These are phyloP conservation scores for Papilio elwesi DNA, from an alignment of 2,888 invertebrate genomes.

Conservation along the genomic window DNA sequence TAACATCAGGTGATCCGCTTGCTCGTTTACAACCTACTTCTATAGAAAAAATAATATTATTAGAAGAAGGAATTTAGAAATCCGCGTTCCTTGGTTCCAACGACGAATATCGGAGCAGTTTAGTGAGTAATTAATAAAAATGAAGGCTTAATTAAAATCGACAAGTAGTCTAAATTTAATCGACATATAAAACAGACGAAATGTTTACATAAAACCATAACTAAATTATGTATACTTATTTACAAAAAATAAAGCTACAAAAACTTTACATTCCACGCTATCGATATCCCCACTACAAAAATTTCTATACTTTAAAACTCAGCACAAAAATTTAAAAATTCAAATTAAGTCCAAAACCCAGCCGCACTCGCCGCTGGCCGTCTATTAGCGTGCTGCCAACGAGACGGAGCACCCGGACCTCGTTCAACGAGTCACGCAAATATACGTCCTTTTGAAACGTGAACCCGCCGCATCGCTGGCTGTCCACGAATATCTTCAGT, in stretches of 20 bases:
- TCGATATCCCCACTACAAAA: conserved; percentile 16
- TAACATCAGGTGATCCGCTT: too few species aligned
- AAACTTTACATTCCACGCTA: conserved; percentile 49
- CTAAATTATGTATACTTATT: conserved; percentile 83
- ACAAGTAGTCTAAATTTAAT: conserved; percentile 56
- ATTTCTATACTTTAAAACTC: conserved; percentile 19
- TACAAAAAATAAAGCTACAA: conserved; percentile 79
- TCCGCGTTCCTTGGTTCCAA: too few species aligned
- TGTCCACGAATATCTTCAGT: conserved; percentile 75
- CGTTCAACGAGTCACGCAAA: conserved; percentile 67
- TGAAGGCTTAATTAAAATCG: neutral
- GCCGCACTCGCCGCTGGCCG: conserved; percentile 67
- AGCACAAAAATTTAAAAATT: conserved; percentile 63
- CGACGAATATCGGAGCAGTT: too few species aligned
- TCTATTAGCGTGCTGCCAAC: conserved; percentile 73
- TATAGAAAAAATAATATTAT: too few species aligned
- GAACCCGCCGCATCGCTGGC: conserved; percentile 74
- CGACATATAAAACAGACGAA: conserved; percentile 61
- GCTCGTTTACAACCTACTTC: too few species aligned
- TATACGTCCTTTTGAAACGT: conserved; percentile 71
- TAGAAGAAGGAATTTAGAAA: too few species aligned
- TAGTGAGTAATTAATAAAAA: neutral
- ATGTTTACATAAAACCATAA: conserved; percentile 70
- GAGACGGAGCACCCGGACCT: conserved; percentile 66
- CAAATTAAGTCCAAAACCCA: conserved; percentile 74